Conservation (phyloP, 2,888 invertebrate genomes). For the Seira sanloemensis region DNA sequence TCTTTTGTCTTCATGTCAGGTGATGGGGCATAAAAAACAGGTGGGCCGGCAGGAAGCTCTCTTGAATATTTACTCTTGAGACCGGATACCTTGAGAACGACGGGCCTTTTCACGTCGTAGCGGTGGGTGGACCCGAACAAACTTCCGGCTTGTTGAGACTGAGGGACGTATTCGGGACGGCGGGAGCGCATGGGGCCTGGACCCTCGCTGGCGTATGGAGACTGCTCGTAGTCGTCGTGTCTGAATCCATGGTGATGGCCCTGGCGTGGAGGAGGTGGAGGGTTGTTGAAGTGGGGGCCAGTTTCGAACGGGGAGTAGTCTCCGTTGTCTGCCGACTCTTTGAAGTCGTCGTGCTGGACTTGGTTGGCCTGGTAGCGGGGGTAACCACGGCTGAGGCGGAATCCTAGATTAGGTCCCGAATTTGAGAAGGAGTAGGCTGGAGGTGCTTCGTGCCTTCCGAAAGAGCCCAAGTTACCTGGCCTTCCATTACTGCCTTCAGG, state of each 20-base stretch:
- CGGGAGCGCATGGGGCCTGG: slow-evolving; percentile 5
- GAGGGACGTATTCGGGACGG: slow-evolving; percentile 28
- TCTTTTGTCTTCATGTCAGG: slow-evolving; percentile 66
- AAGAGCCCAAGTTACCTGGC: background rate
- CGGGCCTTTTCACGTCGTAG: slow-evolving; percentile 56
- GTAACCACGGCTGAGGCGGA: slow-evolving; percentile 34
- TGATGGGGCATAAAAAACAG: slow-evolving; percentile 71
- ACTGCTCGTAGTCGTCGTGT: slow-evolving; percentile 23
- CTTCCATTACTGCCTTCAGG: slow-evolving; percentile 7
- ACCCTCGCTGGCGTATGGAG: slow-evolving; percentile 25
- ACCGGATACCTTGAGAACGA: slow-evolving; percentile 68
- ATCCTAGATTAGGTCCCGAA: slow-evolving; percentile 22
- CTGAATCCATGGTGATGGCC: background rate
- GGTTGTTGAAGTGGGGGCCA: background rate
- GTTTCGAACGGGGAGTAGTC: slow-evolving; percentile 32
- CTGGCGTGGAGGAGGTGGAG: slow-evolving; percentile 22
- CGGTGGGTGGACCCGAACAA: slow-evolving; percentile 34
- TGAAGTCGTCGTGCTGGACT: slow-evolving; percentile 47
- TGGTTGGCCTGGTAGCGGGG: slow-evolving; percentile 48
- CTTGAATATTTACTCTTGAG: slow-evolving; percentile 53
- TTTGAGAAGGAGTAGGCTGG: slow-evolving; percentile 30
- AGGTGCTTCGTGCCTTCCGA: slow-evolving; percentile 13
- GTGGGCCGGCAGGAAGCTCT: slow-evolving; percentile 68
- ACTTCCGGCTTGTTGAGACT: background rate
- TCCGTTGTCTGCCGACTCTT: slow-evolving; percentile 48